phyloP scores from a whole-genome alignment of 2,797 vertebrate species.

The Parotocinclus haroldoi region DNA sequence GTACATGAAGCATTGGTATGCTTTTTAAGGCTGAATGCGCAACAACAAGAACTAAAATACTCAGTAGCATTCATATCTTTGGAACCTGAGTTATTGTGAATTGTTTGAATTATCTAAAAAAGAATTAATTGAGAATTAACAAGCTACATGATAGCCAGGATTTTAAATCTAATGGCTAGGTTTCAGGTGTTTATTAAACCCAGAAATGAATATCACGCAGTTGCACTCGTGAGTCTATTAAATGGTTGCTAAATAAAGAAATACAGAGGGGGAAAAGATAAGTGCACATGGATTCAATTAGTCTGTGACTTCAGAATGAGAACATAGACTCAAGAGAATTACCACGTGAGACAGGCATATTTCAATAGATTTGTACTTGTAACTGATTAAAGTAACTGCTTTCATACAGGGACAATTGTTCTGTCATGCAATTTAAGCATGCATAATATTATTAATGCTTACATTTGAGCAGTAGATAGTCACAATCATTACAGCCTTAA shows the following conservation, averaged over 20 bases:
- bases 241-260: constrained; percentile 24
- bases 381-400: background rate
- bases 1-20: background rate
- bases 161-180: background rate
- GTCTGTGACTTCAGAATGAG: constrained; percentile 40
- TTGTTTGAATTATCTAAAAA: background rate
- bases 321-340: constrained; percentile 15
- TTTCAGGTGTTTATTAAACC: background rate
- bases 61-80: background rate
- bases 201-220: constrained; percentile 13
- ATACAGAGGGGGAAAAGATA: constrained; percentile 17
- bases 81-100: background rate
- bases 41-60: background rate
- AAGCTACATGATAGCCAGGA: background rate
- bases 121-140: background rate
- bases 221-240: constrained; percentile 9
- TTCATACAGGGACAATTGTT: constrained; percentile 2
- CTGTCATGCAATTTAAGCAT: background rate
- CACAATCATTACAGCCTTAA: no score
- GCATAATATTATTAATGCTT: constrained; percentile 2
- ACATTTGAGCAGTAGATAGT: background rate
- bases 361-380: background rate
- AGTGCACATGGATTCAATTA: constrained; percentile 48
- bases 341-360: constrained; percentile 5
- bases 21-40: constrained; percentile 11